Percentiles rank a stretch among this genome's conserved stretches.
Conservation (phyloP, 1,140 invertebrate species). For the Charaxes varanes region DNA sequence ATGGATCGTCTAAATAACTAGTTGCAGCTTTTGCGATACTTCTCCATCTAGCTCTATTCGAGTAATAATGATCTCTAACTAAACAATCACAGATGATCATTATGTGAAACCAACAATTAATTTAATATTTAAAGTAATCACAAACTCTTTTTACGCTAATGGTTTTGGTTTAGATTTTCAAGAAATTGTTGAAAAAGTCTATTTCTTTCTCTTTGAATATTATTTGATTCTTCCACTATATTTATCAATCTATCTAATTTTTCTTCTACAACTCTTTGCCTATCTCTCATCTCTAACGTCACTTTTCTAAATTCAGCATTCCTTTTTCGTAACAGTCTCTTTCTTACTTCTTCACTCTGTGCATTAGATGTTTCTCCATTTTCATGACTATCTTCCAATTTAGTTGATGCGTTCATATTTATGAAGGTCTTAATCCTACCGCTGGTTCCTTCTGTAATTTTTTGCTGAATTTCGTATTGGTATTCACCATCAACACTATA, state of each 20-base stretch:
- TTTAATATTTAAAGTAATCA: background rate
- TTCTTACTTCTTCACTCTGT: constrained; percentile 42
- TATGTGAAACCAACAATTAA: no score
- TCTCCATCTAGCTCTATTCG: no score
- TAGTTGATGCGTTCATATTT: constrained; percentile 33
- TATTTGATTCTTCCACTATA: constrained; percentile 66
- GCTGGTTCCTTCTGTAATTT: constrained; percentile 40
- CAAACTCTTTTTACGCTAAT: background rate
- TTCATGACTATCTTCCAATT: constrained; percentile 33
- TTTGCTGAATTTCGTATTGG: constrained; percentile 55
- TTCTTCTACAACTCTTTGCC: constrained; percentile 54
- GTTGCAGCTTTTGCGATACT: no score
- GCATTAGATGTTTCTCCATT: constrained; percentile 41
- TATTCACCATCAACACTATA: constrained; percentile 55
- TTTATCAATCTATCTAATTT: constrained; percentile 64
- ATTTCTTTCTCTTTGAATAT: constrained; percentile 59
- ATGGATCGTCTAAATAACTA: no score
- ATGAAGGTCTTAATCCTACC: constrained; percentile 48
- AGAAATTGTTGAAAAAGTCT: constrained; percentile 58
- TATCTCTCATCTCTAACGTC: constrained; percentile 56
- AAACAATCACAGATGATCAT: no score
- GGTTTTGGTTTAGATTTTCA: constrained; percentile 25
- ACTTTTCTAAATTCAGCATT: constrained; percentile 57
- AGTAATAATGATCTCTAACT: no score
- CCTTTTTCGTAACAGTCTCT: constrained; percentile 43